Base-by-base conservation (phyloP, 2,888 invertebrate species). In the Lutraria lutraria region DNA sequence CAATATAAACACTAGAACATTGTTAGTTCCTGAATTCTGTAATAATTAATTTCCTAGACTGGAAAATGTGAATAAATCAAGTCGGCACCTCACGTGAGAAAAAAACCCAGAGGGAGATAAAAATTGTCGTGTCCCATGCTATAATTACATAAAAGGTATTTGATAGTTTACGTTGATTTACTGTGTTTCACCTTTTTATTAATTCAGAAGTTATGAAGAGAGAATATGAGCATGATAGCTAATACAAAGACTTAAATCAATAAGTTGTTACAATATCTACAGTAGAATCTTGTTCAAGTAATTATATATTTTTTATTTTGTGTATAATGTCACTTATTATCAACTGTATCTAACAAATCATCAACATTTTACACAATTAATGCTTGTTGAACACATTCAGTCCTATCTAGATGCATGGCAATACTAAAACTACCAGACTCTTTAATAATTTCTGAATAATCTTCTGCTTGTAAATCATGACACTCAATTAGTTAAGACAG, bases 401-500 rank as follows among this genome's bases (percentile, higher is more conserved):
- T 68, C 63, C 13, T 13, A 68, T n/a, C n/a, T n/a, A 68, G 16
- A 56, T 56, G 12, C 19, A 56, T 19, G 56, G 56, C n/a, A 12
- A 68, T 68, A 68, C 43, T 68, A 25, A 68, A 68, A 68, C 25
- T 43, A 25, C 63, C n/a, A 68, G 63, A 68, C 25, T 25, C 25
- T 68, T 25, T 63, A 63, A 63, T 16, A 68, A 25, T 68, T 6
- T 52, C 72, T 83, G 68, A 83, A 83, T 83, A 52, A 83, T 83
- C 52, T 53, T 25, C 52, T 25, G n/a, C 21, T 68, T 52, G 15
- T 34, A 81, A 72, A 83, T 60, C 43, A 68, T n/a, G 85, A 85
- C 56, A 85, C 54, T 79, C 85, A 54, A 85, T 85, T 85, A 53
- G 79, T 85, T 85, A 84, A 72, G 84, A 84, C 84, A 72, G 76